A percentile compares a stretch with the other conserved stretches of the same genome.
phyloP scores from a whole-genome alignment of 2,797 vertebrate species.

The Sternarchorhynchus goeldii region DNA sequence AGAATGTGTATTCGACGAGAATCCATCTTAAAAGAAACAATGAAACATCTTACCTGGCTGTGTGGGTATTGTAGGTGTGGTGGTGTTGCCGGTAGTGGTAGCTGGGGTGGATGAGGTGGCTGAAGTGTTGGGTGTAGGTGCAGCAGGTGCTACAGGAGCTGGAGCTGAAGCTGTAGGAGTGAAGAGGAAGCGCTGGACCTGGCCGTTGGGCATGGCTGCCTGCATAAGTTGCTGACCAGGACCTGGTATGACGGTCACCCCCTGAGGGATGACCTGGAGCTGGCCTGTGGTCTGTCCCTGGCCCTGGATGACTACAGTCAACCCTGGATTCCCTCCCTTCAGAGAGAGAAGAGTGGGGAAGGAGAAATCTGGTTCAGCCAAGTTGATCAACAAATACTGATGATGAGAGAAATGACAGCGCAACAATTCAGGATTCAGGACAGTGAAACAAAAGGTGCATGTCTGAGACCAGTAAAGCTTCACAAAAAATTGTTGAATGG shows the following conservation, averaged over 20 bases:
- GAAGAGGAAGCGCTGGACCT: constrained; percentile 96
- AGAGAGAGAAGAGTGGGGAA: constrained; percentile 18
- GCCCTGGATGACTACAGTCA: constrained; percentile 98
- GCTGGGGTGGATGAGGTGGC: constrained; percentile 47
- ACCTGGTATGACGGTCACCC: constrained; percentile 90
- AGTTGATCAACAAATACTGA: neutral
- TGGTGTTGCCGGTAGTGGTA: constrained; percentile 65
- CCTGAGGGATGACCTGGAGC: constrained; percentile 94
- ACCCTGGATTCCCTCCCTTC: constrained; percentile 92
- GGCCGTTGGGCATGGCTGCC: constrained; percentile 98
- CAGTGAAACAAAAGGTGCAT: too few species aligned
- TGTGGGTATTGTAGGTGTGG: constrained; percentile 71
- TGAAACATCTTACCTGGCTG: constrained; percentile 78
- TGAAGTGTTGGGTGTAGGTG: constrained; percentile 59
- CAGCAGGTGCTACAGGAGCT: constrained; percentile 55
- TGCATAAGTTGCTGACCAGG: constrained; percentile 98
- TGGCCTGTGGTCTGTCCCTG: constrained; percentile 97
- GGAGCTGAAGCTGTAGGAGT: constrained; percentile 78
- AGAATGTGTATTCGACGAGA: neutral
- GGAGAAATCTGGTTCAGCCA: neutral
- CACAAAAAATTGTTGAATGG: too few species aligned
- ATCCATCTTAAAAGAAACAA: neutral
- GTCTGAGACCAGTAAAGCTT: too few species aligned
- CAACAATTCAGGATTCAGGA: too few species aligned
- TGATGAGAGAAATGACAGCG: too few species aligned